Base-by-base conservation (phyloP, 2,797 vertebrate genomes). In the Acipenser oxyrinchus region DNA sequence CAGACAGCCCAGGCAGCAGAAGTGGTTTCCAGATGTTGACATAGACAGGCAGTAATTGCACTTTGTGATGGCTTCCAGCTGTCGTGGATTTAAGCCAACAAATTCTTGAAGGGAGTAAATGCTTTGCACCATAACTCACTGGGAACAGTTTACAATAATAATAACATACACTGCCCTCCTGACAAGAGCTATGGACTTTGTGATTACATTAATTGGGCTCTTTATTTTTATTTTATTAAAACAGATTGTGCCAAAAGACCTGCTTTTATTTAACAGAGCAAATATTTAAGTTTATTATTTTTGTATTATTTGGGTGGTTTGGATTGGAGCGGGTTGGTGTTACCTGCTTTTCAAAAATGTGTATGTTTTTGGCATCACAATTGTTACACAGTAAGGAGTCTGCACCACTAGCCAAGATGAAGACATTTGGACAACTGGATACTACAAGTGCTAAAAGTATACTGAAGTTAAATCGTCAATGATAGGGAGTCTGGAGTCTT, bases 51-150 rank as follows among this genome's bases (percentile, higher is more conserved):
- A 91, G 88, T 94, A 94, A 95, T 95, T 97, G 93, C 89, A 86
- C 89, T 87, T 86, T 82, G 73, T 93, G 94, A 97, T 96, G 90
- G 90, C 87, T 96, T 95, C 92, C 95, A 97, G 95, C 94, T 95
- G 94, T 88, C 78, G 88, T 83, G 83, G 83, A 76, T 64, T 65
- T 78, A 70, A 92, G 94, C 93, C 94, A 88, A 78, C 68, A 76
- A 85, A 82, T 82, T 78, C 88, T 89, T 84, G 84, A 81, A 88
- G 88, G 83, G 85, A 88, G 84, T 73, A 82, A 82, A 79, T 82
- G 83, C 87, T 90, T 84, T 85, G 84, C 83, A 80, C 87, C 86
- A 86, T 88, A 91, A 88, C 89, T 91, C 88, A 89, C 87, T 86
- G 80, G 81, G 83, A 89, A 85, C 73, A 74, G 76, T 90, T 89